These are phyloP conservation scores for Sphaerophoria rueppellii DNA, from an alignment of 2,888 invertebrate species.

Conservation along the genomic window DNA sequence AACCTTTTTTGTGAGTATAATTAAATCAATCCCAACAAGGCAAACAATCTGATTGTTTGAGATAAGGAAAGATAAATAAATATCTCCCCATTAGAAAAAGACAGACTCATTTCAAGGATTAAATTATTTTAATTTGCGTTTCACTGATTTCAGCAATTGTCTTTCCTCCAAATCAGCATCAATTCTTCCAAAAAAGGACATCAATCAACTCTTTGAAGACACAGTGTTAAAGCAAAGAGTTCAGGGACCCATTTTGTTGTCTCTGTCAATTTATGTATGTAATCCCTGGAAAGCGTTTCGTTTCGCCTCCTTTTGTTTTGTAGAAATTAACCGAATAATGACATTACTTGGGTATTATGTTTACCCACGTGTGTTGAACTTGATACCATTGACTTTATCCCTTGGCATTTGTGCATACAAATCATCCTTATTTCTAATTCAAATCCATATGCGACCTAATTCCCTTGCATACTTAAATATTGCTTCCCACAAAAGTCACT, in stretches of 20 bases:
- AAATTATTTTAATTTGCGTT: constrained; percentile 16
- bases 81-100: background rate
- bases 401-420: background rate
- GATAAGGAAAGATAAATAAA: background rate
- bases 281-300: background rate
- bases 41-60: background rate
- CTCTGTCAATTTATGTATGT: background rate
- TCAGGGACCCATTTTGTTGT: background rate
- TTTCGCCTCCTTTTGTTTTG: background rate
- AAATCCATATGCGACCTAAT: constrained; percentile 30
- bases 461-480: constrained; percentile 11
- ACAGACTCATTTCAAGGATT: constrained; percentile 3
- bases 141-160: constrained; percentile 3
- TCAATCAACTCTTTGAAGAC: constrained; percentile 18
- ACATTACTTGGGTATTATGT: constrained; percentile 7
- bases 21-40: background rate
- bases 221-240: background rate
- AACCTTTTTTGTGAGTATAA: background rate
- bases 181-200: background rate
- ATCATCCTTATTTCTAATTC: constrained; percentile 23
- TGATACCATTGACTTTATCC: background rate
- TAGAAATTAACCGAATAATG: constrained; percentile 17
- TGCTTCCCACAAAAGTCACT: constrained; percentile 28
- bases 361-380: constrained; percentile 19
- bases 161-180: background rate